Evolutionary conservation across 2,113 vertebrate species (phyloP).

Genomic region (Accipiter virgatus): DNA sequence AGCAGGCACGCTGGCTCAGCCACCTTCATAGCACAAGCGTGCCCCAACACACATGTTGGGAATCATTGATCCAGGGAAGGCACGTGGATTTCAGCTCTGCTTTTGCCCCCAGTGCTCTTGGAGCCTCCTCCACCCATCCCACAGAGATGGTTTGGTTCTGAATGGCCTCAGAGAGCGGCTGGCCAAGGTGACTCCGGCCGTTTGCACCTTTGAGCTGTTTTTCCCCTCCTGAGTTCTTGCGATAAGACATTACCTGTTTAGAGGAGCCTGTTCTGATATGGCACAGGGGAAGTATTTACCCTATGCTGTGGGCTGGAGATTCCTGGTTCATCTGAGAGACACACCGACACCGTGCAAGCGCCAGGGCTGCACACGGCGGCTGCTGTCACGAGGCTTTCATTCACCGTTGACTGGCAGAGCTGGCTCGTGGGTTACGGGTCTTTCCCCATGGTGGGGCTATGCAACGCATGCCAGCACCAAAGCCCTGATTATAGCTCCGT

Average conservation of each 20-base stretch:
- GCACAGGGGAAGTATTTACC: background rate
- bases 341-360: fast-evolving
- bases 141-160: background rate
- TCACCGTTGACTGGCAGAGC: fast-evolving
- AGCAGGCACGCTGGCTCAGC: background rate
- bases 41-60: fast-evolving
- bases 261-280: background rate
- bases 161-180: background rate
- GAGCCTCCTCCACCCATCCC: background rate
- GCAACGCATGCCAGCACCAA: background rate
- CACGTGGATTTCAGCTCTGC: background rate
- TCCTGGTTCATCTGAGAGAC: background rate
- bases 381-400: fast-evolving
- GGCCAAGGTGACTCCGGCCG: background rate
- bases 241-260: background rate
- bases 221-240: background rate
- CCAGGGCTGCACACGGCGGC: background rate
- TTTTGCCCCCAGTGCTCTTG: background rate
- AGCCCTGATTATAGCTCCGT: fast-evolving
- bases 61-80: background rate
- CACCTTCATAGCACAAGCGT: fast-evolving
- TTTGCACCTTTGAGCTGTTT: slow-evolving; percentile 19
- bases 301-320: fast-evolving
- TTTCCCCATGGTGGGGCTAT: fast-evolving
- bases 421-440: fast-evolving